Conservation (phyloP, 1,140 invertebrate genomes). For the Cydia pomonella region DNA sequence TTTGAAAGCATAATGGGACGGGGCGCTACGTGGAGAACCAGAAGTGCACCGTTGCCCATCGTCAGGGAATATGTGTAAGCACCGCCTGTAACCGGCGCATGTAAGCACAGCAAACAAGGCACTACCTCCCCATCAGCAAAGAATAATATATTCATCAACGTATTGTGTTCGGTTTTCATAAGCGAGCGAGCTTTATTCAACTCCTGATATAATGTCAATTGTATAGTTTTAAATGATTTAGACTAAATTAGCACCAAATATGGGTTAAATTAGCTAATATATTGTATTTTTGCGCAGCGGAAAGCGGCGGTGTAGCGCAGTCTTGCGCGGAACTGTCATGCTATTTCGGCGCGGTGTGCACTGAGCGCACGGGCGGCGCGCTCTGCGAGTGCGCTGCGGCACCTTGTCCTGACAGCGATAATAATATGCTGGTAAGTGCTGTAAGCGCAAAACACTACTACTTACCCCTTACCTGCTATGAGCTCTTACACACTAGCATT, state of each 20-base stretch:
- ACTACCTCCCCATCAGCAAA: no score
- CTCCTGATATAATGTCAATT: no score
- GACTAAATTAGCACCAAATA: no score
- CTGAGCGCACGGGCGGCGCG: slow-evolving; percentile 85
- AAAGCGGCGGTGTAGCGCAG: slow-evolving; percentile 82
- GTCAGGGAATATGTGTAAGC: no score
- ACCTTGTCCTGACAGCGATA: slow-evolving; percentile 82
- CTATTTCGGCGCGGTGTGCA: slow-evolving; percentile 91
- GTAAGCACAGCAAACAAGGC: slow-evolving; percentile 83
- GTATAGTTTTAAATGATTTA: no score
- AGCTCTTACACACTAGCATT: no score
- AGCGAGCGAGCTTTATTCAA: no score
- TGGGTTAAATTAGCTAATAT: slow-evolving; percentile 44
- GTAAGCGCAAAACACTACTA: not conserved
- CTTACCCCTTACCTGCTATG: not conserved
- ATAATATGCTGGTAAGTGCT: slow-evolving; percentile 79
- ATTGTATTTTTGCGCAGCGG: slow-evolving; percentile 76
- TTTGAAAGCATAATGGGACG: no score
- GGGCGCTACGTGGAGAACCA: no score
- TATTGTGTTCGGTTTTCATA: no score
- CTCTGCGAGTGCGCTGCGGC: slow-evolving; percentile 87
- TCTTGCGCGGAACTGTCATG: slow-evolving; percentile 89
- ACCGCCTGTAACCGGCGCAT: no score
- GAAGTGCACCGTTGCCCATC: slow-evolving; percentile 93
- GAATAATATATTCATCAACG: no score